phyloP scores from a whole-genome alignment of 2,113 vertebrate species.

The Rhinolophus sinicus region DNA sequence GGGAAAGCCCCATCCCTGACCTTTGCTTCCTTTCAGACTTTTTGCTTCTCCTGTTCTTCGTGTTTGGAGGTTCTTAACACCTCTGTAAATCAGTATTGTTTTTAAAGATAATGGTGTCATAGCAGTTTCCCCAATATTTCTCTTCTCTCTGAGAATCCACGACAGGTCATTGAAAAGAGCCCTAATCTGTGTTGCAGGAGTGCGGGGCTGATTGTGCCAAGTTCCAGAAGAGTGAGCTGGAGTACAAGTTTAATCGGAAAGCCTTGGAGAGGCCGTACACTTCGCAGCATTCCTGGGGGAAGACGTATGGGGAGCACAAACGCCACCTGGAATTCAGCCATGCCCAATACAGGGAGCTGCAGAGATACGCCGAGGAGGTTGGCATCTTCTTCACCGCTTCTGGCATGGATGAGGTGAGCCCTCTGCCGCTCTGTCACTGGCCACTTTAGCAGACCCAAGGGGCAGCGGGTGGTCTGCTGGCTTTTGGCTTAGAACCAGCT shows the following conservation, averaged over 20 bases:
- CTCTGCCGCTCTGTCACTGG: neutral
- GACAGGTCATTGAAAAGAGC: neutral
- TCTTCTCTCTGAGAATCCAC: neutral
- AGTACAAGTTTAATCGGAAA: slow-evolving; percentile 94
- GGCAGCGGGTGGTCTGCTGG: neutral
- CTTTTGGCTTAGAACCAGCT: neutral
- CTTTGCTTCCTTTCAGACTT: neutral
- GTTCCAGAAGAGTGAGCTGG: slow-evolving; percentile 97
- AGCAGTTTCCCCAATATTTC: neutral
- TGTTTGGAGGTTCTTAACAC: neutral
- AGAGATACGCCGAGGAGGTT: slow-evolving; percentile 92
- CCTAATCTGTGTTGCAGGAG: slow-evolving; percentile 86
- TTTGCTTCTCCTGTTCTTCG: neutral
- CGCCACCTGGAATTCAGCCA: slow-evolving; percentile 96
- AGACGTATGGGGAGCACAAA: slow-evolving; percentile 96
- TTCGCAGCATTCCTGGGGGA: slow-evolving; percentile 94
- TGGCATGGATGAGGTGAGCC: slow-evolving; percentile 97
- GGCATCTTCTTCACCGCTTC: slow-evolving; percentile 98
- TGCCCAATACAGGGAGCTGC: slow-evolving; percentile 93
- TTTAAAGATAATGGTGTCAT: neutral
- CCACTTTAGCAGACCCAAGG: neutral
- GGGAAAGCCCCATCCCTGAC: neutral
- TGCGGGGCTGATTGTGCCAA: slow-evolving; percentile 98
- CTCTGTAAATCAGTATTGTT: neutral
- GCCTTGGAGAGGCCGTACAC: slow-evolving; percentile 93